Evolutionary conservation across 2,113 vertebrate genomes (phyloP).

Genomic region (Tauraco erythrolophus): DNA sequence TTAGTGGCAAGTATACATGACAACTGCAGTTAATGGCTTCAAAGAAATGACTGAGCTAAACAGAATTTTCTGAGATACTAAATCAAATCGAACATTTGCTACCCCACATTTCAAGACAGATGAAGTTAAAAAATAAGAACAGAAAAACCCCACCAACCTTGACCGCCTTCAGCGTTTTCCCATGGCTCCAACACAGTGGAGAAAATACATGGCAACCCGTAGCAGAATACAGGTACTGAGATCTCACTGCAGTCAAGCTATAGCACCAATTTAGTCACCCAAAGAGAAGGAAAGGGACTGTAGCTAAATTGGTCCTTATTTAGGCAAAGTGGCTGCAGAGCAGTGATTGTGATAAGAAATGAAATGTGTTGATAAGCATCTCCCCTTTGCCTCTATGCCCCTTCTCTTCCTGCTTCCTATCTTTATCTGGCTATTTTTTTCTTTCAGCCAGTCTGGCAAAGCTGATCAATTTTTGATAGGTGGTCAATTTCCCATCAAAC

Average conservation of each 20-base stretch:
- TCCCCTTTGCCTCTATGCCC: neutral
- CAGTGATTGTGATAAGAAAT: neutral
- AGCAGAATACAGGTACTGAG: neutral
- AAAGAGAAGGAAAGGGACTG: neutral
- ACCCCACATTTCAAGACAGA: neutral
- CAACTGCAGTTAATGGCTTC: neutral
- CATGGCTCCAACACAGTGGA: neutral
- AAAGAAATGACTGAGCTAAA: conserved; percentile 38
- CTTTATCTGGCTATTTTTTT: neutral
- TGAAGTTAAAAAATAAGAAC: neutral
- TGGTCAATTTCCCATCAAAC: neutral
- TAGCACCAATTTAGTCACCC: neutral
- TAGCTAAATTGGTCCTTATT: neutral
- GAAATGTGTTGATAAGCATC: neutral
- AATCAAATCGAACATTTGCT: neutral
- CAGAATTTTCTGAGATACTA: neutral
- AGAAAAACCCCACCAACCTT: neutral
- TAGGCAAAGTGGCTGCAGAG: neutral
- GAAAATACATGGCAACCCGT: neutral
- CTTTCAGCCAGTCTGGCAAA: neutral
- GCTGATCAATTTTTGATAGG: conserved; percentile 37
- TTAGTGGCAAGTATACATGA: conserved; percentile 3
- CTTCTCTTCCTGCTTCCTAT: neutral
- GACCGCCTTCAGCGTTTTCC: neutral
- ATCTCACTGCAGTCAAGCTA: neutral